phyloP scores from a whole-genome alignment of 1,140 invertebrate species.

The Brachionus asplanchnoidis region DNA sequence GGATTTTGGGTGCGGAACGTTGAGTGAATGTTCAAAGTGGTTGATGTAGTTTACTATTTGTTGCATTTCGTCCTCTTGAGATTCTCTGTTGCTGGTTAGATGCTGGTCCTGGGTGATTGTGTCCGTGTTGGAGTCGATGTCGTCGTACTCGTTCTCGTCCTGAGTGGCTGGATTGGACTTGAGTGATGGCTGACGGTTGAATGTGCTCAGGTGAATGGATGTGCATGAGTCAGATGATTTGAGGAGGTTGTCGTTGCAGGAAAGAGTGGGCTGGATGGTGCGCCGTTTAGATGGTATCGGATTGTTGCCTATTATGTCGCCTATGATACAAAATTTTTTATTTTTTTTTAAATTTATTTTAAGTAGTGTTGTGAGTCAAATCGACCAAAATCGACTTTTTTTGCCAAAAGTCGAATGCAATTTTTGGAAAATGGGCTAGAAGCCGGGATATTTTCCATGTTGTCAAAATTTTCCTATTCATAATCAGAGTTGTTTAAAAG shows the following conservation, averaged over 20 bases:
- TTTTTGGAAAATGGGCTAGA: too few species aligned
- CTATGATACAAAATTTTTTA: neutral
- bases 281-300: slow-evolving; percentile 19
- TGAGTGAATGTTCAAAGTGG: slow-evolving; percentile 7
- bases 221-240: neutral
- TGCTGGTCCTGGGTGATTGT: neutral
- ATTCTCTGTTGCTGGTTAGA: neutral
- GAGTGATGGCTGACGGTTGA: neutral
- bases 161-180: neutral
- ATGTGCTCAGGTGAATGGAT: neutral
- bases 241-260: neutral
- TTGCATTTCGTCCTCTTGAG: slow-evolving; percentile 29
- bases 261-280: slow-evolving; percentile 8
- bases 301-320: neutral
- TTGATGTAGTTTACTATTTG: slow-evolving; percentile 1
- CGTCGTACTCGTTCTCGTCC: slow-evolving; percentile 16
- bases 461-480: too few species aligned
- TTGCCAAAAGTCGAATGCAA: too few species aligned
- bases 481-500: too few species aligned
- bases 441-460: too few species aligned
- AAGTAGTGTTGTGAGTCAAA: too few species aligned
- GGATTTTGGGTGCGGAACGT: neutral
- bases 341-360: too few species aligned
- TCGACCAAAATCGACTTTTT: too few species aligned
- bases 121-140: neutral